Evolutionary conservation across 2,888 invertebrate species (phyloP), one percentile per base, ranked within the genome.

Genomic region (Conchocele bisecta): DNA sequence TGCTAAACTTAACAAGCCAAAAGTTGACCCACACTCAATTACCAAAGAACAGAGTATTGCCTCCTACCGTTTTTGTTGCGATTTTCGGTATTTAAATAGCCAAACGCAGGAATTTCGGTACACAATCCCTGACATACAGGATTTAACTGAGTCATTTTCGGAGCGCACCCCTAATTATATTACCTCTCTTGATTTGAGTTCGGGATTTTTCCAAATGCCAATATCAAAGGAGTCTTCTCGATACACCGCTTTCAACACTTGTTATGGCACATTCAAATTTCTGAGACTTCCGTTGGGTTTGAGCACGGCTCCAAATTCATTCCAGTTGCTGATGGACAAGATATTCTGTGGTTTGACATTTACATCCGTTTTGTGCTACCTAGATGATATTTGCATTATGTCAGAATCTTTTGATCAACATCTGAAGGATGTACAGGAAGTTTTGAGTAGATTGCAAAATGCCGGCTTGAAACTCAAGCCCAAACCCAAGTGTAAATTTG

Each of bases 381-480:
- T 72, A n/a, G 72, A 72, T 58, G 67, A 72, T 53, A 41, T 67
- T 31, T 29, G 60, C 7, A 72, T 67, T 53, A 50, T 37, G 31
- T 67, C 61, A 5, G 37, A 56, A 17, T 53, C 61, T 7, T 61
- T 61, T 53, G 51, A 61, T 2, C 29, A 53, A 7, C 61, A 53
- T 39, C 13, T 61, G 13, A 3, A 7, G 3, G 51, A 29, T 51
- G 15, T 29, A n/a, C 51, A 51, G 31, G 51, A 28, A 13, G 31
- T 29, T 11, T 51, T 29, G 20, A 7, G 31, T n/a, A 6, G 28
- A n/a, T 11, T 42, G 5, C 41, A 17, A 20, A 17, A 20, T n/a
- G 53, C 51, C 7, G 53, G 53, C 1, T 20, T 61, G 26, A 53
- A 51, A 28, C 29, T 61, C 31, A 35, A 29, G 3, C 51, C 61